These are phyloP conservation scores for Drosophila rellima DNA, from an alignment of 2,888 invertebrate genomes.

Conservation along the genomic window DNA sequence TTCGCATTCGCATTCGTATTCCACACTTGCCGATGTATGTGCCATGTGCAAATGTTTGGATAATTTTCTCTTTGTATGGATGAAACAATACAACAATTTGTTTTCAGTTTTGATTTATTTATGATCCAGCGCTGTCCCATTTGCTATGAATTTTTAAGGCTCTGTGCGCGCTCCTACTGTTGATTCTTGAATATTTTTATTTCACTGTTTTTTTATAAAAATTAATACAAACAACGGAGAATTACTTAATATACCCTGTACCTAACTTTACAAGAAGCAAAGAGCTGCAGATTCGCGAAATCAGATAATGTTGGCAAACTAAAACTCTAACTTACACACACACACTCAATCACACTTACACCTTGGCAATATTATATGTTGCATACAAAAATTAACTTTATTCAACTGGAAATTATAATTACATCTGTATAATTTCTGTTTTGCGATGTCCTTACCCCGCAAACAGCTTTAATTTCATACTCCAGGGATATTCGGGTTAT, in stretches of 20 bases:
- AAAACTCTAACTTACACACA: slow-evolving; percentile 23
- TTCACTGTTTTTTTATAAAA: slow-evolving; percentile 13
- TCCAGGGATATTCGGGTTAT: slow-evolving; percentile 17
- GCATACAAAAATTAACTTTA: slow-evolving; percentile 55
- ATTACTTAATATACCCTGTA: slow-evolving; percentile 9
- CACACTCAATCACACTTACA: slow-evolving; percentile 37
- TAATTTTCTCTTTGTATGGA: slow-evolving; percentile 69
- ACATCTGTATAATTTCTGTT: slow-evolving; percentile 57
- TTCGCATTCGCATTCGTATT: slow-evolving; percentile 36
- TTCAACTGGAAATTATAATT: slow-evolving; percentile 49
- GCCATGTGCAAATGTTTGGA: slow-evolving; percentile 73
- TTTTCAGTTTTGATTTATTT: slow-evolving; percentile 71
- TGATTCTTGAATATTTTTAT: slow-evolving; percentile 51
- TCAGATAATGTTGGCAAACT: slow-evolving; percentile 41
- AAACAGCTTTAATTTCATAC: slow-evolving; percentile 38
- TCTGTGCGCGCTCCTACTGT: slow-evolving; percentile 48
- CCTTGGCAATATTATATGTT: slow-evolving; percentile 66
- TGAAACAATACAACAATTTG: slow-evolving; percentile 59
- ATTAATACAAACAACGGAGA: slow-evolving; percentile 33
- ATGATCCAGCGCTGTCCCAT: slow-evolving; percentile 43
- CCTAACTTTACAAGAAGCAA: slow-evolving; percentile 25
- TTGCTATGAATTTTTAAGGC: slow-evolving; percentile 67
- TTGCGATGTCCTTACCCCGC: slow-evolving; percentile 41
- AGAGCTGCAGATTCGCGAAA: slow-evolving; percentile 15
- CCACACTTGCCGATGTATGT: slow-evolving; percentile 57